Conservation (phyloP, 2,113 vertebrate genomes). For the Fulmarus glacialis region DNA sequence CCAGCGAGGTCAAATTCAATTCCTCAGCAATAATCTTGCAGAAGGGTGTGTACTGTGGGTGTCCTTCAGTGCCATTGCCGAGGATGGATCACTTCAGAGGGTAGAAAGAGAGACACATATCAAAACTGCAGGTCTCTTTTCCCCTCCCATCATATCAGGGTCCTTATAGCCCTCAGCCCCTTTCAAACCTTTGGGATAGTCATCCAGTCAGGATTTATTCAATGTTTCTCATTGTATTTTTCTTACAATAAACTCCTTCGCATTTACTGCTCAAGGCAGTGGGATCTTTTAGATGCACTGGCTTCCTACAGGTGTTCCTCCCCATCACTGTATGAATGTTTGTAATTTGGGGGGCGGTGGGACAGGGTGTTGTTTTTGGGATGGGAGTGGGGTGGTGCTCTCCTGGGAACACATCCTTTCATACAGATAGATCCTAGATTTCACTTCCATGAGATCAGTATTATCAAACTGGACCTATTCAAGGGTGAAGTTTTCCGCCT, state of each 20-base stretch:
- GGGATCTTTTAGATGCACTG: background rate
- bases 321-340: background rate
- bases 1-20: background rate
- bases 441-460: background rate
- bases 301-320: background rate
- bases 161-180: background rate
- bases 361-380: background rate
- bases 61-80: background rate
- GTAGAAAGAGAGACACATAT: background rate
- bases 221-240: background rate
- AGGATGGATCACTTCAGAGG: background rate
- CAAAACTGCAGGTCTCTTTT: background rate
- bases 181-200: background rate
- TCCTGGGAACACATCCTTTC: background rate
- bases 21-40: background rate
- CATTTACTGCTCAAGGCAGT: background rate
- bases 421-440: background rate
- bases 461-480: background rate
- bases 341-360: background rate
- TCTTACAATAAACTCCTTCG: background rate
- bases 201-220: background rate
- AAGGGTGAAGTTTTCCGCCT: background rate
- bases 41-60: background rate
- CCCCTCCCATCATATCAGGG: background rate
- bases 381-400: background rate